Evolutionary conservation across 2,888 invertebrate genomes (phyloP).

Genomic region (Bombylius major): DNA sequence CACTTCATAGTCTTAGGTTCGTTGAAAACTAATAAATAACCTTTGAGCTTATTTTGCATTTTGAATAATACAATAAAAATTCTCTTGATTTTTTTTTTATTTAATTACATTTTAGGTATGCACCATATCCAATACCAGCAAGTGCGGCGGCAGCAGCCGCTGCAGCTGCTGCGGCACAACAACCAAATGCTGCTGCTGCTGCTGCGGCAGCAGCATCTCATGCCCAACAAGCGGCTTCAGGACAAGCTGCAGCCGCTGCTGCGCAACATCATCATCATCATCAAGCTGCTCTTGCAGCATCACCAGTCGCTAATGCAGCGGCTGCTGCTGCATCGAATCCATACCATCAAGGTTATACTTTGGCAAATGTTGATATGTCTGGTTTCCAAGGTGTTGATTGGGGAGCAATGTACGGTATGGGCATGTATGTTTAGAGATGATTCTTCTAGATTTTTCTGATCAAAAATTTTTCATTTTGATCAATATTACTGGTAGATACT

Average conservation of each 20-base stretch:
- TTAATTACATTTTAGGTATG: slow-evolving; percentile 40
- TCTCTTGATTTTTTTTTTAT: background rate
- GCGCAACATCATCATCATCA: slow-evolving; percentile 6
- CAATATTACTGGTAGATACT: background rate
- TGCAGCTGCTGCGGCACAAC: slow-evolving; percentile 24
- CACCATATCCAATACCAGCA: slow-evolving; percentile 49
- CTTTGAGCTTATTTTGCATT: background rate
- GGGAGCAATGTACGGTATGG: slow-evolving; percentile 85
- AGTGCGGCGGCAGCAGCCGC: slow-evolving; percentile 40
- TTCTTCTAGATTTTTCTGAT: background rate
- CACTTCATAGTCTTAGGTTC: slow-evolving; percentile 36
- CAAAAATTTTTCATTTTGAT: no score
- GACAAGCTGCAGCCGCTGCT: slow-evolving; percentile 31
- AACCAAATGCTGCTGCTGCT: slow-evolving; percentile 35
- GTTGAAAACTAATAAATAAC: slow-evolving; percentile 5
- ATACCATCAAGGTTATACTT: slow-evolving; percentile 63
- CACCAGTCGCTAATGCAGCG: slow-evolving; percentile 42
- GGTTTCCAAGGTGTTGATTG: slow-evolving; percentile 86
- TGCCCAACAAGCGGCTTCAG: slow-evolving; percentile 38
- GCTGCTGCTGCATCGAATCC: slow-evolving; percentile 55
- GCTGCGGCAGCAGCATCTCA: slow-evolving; percentile 38
- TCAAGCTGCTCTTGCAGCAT: slow-evolving; percentile 25
- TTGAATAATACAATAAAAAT: no score
- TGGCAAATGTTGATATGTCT: slow-evolving; percentile 83
- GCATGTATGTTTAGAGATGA: slow-evolving; percentile 60